A percentile compares a stretch with the other conserved stretches of the same genome.
Evolutionary conservation across 2,888 invertebrate genomes (phyloP).

Genomic region (Mongoloraphidia duomilia): DNA sequence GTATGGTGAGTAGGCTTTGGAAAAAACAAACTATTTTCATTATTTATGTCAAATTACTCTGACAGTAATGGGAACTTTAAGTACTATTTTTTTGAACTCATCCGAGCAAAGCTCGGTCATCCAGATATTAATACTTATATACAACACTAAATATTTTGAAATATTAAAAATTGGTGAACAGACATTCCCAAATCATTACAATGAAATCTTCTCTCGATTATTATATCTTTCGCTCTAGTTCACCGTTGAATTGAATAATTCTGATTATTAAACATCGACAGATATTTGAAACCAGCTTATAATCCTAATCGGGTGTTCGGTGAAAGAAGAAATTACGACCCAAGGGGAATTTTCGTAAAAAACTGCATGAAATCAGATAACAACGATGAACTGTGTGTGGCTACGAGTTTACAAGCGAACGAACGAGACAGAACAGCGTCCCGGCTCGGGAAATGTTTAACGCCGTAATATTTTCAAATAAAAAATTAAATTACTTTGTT

Average conservation of each 20-base stretch:
- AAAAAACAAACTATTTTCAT: no score
- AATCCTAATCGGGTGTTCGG: slow-evolving; percentile 33
- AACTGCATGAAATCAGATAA: slow-evolving; percentile 31
- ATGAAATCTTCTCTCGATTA: no score
- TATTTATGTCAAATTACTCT: no score
- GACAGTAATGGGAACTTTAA: no score
- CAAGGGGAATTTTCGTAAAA: slow-evolving; percentile 33
- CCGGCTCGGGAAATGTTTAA: slow-evolving; percentile 28
- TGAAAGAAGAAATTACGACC: slow-evolving; percentile 29
- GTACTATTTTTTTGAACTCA: no score
- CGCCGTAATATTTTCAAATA: slow-evolving; percentile 24
- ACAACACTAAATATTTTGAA: no score
- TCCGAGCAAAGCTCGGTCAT: no score
- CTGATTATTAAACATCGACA: slow-evolving; percentile 6
- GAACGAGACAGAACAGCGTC: slow-evolving; percentile 26
- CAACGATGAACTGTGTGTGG: slow-evolving; percentile 24
- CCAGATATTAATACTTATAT: no score
- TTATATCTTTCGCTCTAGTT: no score
- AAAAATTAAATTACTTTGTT: neutral
- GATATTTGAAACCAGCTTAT: slow-evolving; percentile 28
- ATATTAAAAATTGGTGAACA: no score
- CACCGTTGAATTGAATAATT: neutral
- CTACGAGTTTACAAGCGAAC: slow-evolving; percentile 31
- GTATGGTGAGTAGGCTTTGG: no score
- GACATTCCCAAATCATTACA: no score